phyloP scores from a whole-genome alignment of 2,797 vertebrate species.

The Apogon talboti region DNA sequence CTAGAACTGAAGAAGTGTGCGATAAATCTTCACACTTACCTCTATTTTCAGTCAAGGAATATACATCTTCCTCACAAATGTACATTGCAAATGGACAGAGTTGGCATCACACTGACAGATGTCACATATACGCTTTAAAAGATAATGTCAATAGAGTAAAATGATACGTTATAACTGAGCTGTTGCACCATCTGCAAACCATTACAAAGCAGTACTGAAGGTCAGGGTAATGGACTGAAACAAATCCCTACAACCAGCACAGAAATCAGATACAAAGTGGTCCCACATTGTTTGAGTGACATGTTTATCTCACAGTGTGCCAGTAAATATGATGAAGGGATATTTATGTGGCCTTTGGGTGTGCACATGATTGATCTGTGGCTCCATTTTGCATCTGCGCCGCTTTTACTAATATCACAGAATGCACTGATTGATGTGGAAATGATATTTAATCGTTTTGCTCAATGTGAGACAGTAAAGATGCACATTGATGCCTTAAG shows the following conservation, averaged over 20 bases:
- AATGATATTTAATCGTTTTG: neutral
- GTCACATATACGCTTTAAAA: conserved; percentile 16
- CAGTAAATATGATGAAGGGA: conserved; percentile 1
- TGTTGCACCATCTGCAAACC: conserved; percentile 30
- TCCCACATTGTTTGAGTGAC: neutral
- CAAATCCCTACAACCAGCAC: conserved; percentile 6
- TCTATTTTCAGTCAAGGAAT: neutral
- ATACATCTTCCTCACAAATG: neutral
- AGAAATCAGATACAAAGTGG: neutral
- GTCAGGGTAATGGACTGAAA: conserved; percentile 45
- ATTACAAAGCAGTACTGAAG: conserved; percentile 10
- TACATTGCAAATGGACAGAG: neutral
- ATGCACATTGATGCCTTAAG: too few species aligned
- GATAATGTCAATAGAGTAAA: neutral
- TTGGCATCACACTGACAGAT: neutral
- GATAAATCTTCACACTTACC: too few species aligned
- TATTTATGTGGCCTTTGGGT: neutral
- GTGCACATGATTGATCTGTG: neutral
- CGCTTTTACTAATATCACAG: neutral
- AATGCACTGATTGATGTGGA: conserved; percentile 14
- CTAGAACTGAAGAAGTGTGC: too few species aligned
- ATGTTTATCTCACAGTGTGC: conserved; percentile 11
- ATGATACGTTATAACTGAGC: conserved; percentile 9
- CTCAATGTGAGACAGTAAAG: too few species aligned
- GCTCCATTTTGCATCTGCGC: neutral